These are phyloP conservation scores for Paralvinella palmiformis DNA, from an alignment of 1,140 invertebrate genomes.

Conservation along the genomic window DNA sequence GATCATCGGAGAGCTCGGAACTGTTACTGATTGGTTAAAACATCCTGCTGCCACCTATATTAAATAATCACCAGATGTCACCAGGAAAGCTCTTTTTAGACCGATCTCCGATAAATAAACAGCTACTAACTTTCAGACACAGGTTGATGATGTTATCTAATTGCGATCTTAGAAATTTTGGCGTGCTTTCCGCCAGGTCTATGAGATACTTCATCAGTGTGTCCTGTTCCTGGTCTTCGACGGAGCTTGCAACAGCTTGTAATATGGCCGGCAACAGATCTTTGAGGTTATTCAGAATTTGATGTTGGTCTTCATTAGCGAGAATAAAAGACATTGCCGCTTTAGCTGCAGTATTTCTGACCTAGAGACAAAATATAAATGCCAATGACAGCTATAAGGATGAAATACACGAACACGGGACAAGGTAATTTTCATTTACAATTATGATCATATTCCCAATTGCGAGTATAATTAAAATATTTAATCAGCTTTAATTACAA, in stretches of 20 bases:
- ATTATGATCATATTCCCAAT: no score
- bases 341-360: conserved; percentile 52
- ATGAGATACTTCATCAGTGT: conserved; percentile 83
- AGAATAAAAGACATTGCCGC: conserved; percentile 77
- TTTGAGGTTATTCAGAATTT: conserved; percentile 78
- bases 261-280: conserved; percentile 76
- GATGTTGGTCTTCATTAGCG: conserved; percentile 81
- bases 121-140: conserved; percentile 70
- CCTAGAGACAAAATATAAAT: conserved; percentile 25
- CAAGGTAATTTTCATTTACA: no score
- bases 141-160: conserved; percentile 81
- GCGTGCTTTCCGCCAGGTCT: conserved; percentile 85
- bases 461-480: no score
- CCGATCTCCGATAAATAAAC: no score
- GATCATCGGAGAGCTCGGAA: no score
- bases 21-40: no score
- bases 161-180: conserved; percentile 84
- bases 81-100: no score
- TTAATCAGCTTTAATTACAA: no score
- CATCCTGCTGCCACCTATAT: no score
- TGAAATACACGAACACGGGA: no score
- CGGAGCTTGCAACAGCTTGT: conserved; percentile 68
- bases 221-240: conserved; percentile 75
- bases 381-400: not conserved
- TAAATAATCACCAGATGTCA: no score